Conservation (phyloP, 92 coral and sea anemone species). For the Ricordea florida region DNA sequence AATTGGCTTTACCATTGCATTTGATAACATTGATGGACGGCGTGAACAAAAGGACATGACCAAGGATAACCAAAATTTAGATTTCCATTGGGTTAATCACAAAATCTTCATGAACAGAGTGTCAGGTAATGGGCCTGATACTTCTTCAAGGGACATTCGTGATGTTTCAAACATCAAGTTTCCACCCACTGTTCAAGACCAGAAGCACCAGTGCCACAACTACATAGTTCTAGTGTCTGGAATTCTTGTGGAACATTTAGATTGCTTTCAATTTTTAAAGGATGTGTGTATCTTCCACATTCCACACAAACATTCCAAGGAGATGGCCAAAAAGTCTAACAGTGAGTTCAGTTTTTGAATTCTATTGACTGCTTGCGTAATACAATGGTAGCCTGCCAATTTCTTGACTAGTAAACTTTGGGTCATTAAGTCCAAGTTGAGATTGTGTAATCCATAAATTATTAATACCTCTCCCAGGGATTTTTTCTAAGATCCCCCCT, state of each 20-base stretch:
- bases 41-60: conserved; percentile 41
- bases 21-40: conserved; percentile 52
- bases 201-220: conserved; percentile 41
- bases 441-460: no score
- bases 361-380: neutral
- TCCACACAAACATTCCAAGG: conserved; percentile 53
- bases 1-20: conserved; percentile 49
- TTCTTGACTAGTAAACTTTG: neutral
- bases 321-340: conserved; percentile 20
- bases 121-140: conserved; percentile 24
- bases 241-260: conserved; percentile 51
- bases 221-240: conserved; percentile 55
- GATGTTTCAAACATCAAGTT: conserved; percentile 18
- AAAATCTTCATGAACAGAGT: conserved; percentile 40
- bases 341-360: neutral
- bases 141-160: conserved; percentile 3
- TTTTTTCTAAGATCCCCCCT: no score
- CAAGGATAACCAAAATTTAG: conserved; percentile 40
- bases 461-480: no score
- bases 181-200: conserved; percentile 43
- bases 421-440: no score
- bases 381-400: no score
- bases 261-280: conserved; percentile 27
- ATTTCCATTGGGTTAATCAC: conserved; percentile 66
- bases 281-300: conserved; percentile 50